These are phyloP conservation scores for Mimas tiliae DNA, from an alignment of 2,888 invertebrate genomes.

Conservation along the genomic window DNA sequence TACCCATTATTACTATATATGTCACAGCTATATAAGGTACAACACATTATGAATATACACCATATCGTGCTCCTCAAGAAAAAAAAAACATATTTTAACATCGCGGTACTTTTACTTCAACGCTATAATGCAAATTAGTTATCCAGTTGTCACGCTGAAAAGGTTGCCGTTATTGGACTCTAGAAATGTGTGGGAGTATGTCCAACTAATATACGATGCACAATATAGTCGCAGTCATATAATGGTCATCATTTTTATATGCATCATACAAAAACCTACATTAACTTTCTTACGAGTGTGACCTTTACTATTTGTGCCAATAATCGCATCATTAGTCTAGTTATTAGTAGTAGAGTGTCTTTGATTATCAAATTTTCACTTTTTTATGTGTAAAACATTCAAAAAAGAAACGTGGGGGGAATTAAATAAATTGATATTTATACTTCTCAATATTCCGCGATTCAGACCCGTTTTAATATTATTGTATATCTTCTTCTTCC, in stretches of 20 bases:
- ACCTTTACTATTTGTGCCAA: too few species aligned
- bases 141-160: conserved; percentile 31
- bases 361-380: too few species aligned
- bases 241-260: conserved; percentile 11
- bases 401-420: too few species aligned
- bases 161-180: conserved; percentile 26
- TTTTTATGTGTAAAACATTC: too few species aligned
- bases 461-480: too few species aligned
- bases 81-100: conserved; percentile 6
- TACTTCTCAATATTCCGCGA: too few species aligned
- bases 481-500: too few species aligned
- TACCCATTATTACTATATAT: background rate
- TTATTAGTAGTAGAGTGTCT: too few species aligned
- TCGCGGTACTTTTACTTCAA: conserved; percentile 21
- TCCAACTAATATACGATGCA: conserved; percentile 12
- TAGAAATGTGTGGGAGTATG: conserved; percentile 4
- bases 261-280: background rate
- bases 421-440: too few species aligned
- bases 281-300: background rate
- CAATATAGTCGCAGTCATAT: background rate
- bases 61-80: too few species aligned
- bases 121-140: conserved; percentile 31
- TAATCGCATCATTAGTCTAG: background rate
- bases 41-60: too few species aligned
- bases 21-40: background rate